Conservation (phyloP, 2,888 invertebrate genomes). For the Drosophila colorata region DNA sequence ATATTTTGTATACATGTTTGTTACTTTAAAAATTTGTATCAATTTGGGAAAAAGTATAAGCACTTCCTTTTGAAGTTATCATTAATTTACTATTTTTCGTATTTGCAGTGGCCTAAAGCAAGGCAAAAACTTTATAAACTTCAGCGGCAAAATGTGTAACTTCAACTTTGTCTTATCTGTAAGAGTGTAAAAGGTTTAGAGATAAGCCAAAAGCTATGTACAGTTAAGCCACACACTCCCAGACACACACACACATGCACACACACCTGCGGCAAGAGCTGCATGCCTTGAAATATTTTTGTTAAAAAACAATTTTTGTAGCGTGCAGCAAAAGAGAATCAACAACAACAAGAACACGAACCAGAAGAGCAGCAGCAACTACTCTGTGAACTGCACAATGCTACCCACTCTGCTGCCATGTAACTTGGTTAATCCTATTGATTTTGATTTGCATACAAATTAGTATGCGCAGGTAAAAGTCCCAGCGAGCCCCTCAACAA, state of each 20-base stretch:
- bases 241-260: constrained; percentile 16
- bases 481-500: constrained; percentile 6
- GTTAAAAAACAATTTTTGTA: constrained; percentile 65
- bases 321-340: constrained; percentile 12
- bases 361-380: constrained; percentile 7
- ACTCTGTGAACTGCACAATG: constrained; percentile 32
- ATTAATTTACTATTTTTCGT: constrained; percentile 26
- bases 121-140: constrained; percentile 31
- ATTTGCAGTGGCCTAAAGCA: constrained; percentile 16
- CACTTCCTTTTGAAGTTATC: constrained; percentile 2
- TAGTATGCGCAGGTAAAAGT: constrained; percentile 57
- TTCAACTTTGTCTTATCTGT: constrained; percentile 66
- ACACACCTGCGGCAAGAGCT: constrained; percentile 19
- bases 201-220: constrained; percentile 68
- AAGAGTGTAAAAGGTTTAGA: constrained; percentile 64
- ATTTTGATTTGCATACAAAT: constrained; percentile 82
- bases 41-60: background rate
- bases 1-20: background rate
- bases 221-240: constrained; percentile 49
- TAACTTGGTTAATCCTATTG: constrained; percentile 82
- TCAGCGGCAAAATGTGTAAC: constrained; percentile 24
- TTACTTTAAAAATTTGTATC: background rate
- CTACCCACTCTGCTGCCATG: constrained; percentile 39
- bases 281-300: constrained; percentile 65
- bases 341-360: constrained; percentile 14